A percentile compares a stretch with the other conserved stretches of the same genome.
Conservation (phyloP, 2,888 invertebrate species). For the Trisateles emortualis region DNA sequence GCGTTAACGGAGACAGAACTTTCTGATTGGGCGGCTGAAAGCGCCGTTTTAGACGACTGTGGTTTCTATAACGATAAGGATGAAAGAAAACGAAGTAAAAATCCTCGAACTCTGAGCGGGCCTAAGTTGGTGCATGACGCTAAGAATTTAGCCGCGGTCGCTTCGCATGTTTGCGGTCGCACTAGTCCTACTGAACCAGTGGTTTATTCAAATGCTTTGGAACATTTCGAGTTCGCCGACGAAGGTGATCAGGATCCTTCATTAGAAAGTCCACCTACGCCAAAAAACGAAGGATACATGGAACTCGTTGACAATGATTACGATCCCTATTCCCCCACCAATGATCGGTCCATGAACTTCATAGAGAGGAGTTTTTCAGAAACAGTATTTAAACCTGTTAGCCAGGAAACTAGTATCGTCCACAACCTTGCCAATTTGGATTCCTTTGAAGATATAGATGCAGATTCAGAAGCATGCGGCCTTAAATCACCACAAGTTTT, state of each 20-base stretch:
- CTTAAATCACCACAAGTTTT: slow-evolving; percentile 51
- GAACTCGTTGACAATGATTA: slow-evolving; percentile 80
- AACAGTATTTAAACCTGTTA: slow-evolving; percentile 67
- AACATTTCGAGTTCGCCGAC: slow-evolving; percentile 95
- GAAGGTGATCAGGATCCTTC: slow-evolving; percentile 94
- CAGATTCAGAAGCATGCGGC: slow-evolving; percentile 40
- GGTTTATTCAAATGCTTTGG: slow-evolving; percentile 87
- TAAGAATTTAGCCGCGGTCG: slow-evolving; percentile 72
- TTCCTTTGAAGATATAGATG: slow-evolving; percentile 42
- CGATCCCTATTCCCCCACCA: slow-evolving; percentile 70
- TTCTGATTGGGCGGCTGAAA: slow-evolving; percentile 96
- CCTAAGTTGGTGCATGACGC: slow-evolving; percentile 75
- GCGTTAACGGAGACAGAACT: slow-evolving; percentile 94
- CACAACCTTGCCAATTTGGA: slow-evolving; percentile 32
- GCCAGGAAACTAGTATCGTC: slow-evolving; percentile 46
- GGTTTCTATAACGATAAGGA: slow-evolving; percentile 79
- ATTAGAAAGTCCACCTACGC: slow-evolving; percentile 83
- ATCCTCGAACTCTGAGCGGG: slow-evolving; percentile 70
- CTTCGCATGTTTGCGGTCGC: slow-evolving; percentile 79
- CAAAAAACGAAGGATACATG: slow-evolving; percentile 76
- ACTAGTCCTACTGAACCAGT: slow-evolving; percentile 65
- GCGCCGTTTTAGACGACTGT: slow-evolving; percentile 92
- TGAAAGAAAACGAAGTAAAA: slow-evolving; percentile 66
- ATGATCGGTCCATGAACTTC: slow-evolving; percentile 85
- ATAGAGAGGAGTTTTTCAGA: slow-evolving; percentile 83